Percentiles rank a stretch among this genome's conserved stretches.
Conservation (phyloP, 1,140 invertebrate species). For the Drosophila novamexicana region DNA sequence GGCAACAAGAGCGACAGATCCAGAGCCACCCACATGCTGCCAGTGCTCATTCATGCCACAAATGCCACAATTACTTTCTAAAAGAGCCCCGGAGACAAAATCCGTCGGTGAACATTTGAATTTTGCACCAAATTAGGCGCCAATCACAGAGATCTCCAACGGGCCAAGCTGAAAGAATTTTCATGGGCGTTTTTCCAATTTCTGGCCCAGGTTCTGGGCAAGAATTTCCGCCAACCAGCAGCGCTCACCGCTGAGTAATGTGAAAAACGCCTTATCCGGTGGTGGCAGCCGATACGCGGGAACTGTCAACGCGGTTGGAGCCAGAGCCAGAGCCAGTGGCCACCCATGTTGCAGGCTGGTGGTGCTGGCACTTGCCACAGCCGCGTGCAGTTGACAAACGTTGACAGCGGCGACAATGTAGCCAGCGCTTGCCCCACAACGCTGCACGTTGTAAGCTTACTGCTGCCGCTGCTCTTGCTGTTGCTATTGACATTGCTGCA, state of each 20-base stretch:
- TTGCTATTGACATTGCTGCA: constrained; percentile 48
- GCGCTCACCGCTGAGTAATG: constrained; percentile 62
- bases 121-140: constrained; percentile 81
- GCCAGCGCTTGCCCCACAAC: constrained; percentile 18
- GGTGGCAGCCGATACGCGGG: constrained; percentile 21
- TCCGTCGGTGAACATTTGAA: constrained; percentile 57
- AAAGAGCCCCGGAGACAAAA: constrained; percentile 46
- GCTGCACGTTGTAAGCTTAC: background rate
- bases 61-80: constrained; percentile 78
- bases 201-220: constrained; percentile 36
- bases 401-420: constrained; percentile 77
- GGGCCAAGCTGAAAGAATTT: constrained; percentile 72
- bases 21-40: constrained; percentile 53
- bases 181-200: constrained; percentile 81
- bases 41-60: constrained; percentile 34
- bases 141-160: constrained; percentile 45
- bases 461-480: background rate
- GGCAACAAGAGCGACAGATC: constrained; percentile 20
- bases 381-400: constrained; percentile 75
- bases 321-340: constrained; percentile 19
- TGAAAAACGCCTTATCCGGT: constrained; percentile 80
- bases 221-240: constrained; percentile 6
- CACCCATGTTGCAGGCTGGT: constrained; percentile 60
- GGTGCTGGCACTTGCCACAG: constrained; percentile 42
- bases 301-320: constrained; percentile 64